Base-by-base conservation (phyloP, 2,113 vertebrate genomes). In the Phrynosoma blainvillii region DNA sequence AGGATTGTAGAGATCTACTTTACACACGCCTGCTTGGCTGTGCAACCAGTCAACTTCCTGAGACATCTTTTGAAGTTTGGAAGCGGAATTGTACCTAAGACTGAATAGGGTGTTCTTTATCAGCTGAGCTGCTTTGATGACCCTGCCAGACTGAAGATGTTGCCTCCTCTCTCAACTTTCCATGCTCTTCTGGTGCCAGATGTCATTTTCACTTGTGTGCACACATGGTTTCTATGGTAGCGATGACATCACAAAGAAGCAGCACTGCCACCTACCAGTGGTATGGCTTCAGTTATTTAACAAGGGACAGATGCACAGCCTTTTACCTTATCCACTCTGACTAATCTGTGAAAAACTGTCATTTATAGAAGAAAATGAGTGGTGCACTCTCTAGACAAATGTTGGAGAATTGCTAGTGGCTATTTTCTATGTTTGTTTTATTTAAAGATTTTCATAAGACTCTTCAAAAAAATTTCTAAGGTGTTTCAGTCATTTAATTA, bases 1-100 rank as follows among this genome's bases (percentile, higher is more conserved):
- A 82, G 94, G 94, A 86, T 91, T 95, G 83, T 95, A 94, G 78
- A 95, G 88, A 54, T 95, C 90, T 62, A 95, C 94, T 74, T 95
- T 96, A 91, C 95, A 95, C 56, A 96, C 84, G 0, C 87, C 84
- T 25, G 87, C 94, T 83, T 59, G 62, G 92, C 94, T 96, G 54
- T 91, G 89, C 91, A 95, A 88, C 94, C 94, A 95, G 82, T 96
- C 94, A 87, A 95, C 93, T 78, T 89, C 54, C 59, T 94, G 91
- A 95, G 92, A 94, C 95, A 96, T 96, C 91, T 8, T 77, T 52
- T 77, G 81, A 78, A 59, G 73, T 68, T 78, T 84, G 80, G 42
- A 78, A 77, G 73, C 78, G 47, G 87, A 88, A 77, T 30, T 84
- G 42, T 66, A 88, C 62, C 74, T 70, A 84, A 47, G 87, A 83